Evolutionary conservation across 1,140 invertebrate genomes (phyloP), one percentile per base, ranked within the genome.

Genomic region (Brachionus rubens): DNA sequence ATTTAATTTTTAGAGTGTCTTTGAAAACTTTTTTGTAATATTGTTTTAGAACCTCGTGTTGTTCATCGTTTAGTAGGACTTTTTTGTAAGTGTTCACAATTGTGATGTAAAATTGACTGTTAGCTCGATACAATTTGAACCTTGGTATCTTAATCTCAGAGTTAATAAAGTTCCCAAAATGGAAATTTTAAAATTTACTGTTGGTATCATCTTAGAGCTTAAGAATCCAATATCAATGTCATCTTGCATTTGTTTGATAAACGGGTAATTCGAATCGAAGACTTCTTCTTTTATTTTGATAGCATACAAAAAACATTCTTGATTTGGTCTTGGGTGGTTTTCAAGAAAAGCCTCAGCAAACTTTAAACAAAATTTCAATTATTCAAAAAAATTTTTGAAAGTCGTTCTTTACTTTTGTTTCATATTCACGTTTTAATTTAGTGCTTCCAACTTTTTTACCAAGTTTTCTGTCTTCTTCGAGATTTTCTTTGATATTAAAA

Each of bases 361-460:
- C 59, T 65, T 24, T 21, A 65, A 24, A 1, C 14, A 43, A 3
- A 2, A 14, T 12, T 54, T 10, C 21, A 36, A 33, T 2, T 26
- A 28, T 54, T 54, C 16, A 52, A 52, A 10, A 52, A 10, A 56
- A 56, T 14, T 56, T 30, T 7, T n/a, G 26, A 28, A 12, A 14
- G 12, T 12, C 2, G 3, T 24, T 26, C 26, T 12, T 30, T 54
- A 41, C 59, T 5, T 16, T 10, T 14, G 59, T 26, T 43, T 36
- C 19, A n/a, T 65, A 65, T 28, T 65, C 59, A 21, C 59, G 6
- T 43, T 65, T 65, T 3, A 24, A 10, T 12, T 65, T 65, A 24
- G 16, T 65, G 24, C 36, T 65, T 43, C 59, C 59, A 21, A 65
- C 21, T 43, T 65, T 65, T 26, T 65, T 65, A 21, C 40, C 59